Evolutionary conservation across 2,888 invertebrate species (phyloP).

Genomic region (Thelaira solivaga): DNA sequence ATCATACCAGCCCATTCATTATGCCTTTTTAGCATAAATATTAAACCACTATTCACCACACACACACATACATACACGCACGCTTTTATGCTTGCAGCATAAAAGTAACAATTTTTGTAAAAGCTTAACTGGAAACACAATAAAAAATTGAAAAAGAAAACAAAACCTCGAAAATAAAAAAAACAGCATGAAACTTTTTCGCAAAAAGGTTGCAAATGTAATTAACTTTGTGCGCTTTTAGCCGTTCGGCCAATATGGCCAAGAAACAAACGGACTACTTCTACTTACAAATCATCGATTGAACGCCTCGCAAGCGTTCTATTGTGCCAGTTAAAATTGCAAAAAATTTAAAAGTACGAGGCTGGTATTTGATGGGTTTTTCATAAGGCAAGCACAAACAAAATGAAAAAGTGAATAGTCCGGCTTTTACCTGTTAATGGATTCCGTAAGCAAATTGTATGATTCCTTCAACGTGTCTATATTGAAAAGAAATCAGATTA

Average conservation of each 20-base stretch:
- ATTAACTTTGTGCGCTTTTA: slow-evolving; percentile 44
- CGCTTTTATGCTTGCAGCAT: background rate
- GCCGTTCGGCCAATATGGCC: slow-evolving; percentile 10
- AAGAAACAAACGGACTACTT: slow-evolving; percentile 11
- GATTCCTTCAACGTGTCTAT: too few species aligned
- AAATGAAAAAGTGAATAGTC: too few species aligned
- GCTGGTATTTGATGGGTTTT: background rate
- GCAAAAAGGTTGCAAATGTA: slow-evolving; percentile 43
- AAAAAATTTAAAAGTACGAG: background rate
- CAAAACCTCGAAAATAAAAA: background rate
- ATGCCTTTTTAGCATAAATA: slow-evolving; percentile 2
- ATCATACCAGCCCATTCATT: too few species aligned
- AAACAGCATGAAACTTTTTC: slow-evolving; percentile 3
- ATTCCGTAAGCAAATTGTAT: too few species aligned
- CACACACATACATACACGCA: background rate
- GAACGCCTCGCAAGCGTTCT: too few species aligned
- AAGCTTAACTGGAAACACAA: background rate
- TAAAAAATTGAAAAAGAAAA: background rate
- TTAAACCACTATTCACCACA: background rate
- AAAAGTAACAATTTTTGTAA: slow-evolving; percentile 22
- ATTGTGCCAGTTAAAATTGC: background rate
- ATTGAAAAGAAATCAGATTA: too few species aligned
- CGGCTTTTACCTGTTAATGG: too few species aligned
- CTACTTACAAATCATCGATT: too few species aligned
- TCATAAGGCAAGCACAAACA: too few species aligned